Evolutionary conservation across 2,113 vertebrate species (phyloP), one percentile per base, ranked within the genome.

Genomic region (Istiophorus platypterus): DNA sequence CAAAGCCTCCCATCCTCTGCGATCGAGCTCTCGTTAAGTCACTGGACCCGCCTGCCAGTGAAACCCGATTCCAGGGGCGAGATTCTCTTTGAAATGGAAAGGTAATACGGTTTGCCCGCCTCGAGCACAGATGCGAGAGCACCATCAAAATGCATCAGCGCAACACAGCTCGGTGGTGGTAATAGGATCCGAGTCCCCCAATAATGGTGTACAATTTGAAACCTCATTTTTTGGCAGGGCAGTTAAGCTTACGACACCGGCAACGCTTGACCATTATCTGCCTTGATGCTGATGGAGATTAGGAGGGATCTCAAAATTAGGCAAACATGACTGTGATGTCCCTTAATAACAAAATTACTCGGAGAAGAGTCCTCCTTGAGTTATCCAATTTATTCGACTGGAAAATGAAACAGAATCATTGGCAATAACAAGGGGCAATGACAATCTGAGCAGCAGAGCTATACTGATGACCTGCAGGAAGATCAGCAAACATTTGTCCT

Each of bases 51-150:
- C 66, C 69, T 41, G 79, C 73, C 76, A 82, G 61, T 80, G 91
- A 91, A 89, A 93, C 84, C 77, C 51, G 90, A 94, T 87, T 87
- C 76, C 86, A 83, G 76, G 76, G 1, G 67, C 42, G 75, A 65
- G 81, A 83, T 84, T 89, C 86, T 61, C 81, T 89, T 92, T 91
- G 88, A 92, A 91, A 90, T 89, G 73, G 89, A 81, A 90, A 93
- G 85, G 78, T 83, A 92, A 92, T 88, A 89, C 85, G 29, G 74
- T 77, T 76, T 54, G 52, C 74, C 71, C 47, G 88, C 92, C 87
- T 80, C 51, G 5, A 92, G 90, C 84, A 7, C 26, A 70, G 88
- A 82, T 79, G 85, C 81, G 78, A 81, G 84, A 88, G 87, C 76
- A 76, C 77, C 69, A 76, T 91, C 82, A 84, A 81, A 93, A 85